Evolutionary conservation across 2,797 vertebrate species (phyloP), one percentile per base, ranked within the genome.

Genomic region (Aplochiton taeniatus): DNA sequence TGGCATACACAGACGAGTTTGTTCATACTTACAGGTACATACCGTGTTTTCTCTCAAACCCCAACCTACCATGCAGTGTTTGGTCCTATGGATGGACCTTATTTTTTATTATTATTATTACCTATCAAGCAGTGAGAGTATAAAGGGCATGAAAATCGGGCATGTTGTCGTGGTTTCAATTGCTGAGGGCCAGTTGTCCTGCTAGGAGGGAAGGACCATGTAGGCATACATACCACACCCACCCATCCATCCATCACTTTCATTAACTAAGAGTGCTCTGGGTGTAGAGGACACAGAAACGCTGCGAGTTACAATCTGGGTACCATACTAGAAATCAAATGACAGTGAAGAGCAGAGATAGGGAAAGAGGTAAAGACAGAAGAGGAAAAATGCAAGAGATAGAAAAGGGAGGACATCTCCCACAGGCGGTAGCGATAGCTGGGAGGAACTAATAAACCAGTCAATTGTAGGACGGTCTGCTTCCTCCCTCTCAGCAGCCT

Each of bases 361-460:
- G 16, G 49, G 62, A 68, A 57, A 53, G 52, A 74, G 68, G 72
- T 11, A 59, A 4, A 14, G 20, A 65, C 31, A 47, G 65, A 55
- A 68, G 68, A 77, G 66, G 4, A 11, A 47, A 19, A 44, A 43
- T 13, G 45, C 11, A 12, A 10, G 14, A 11, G 45, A n/a, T 44
- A 4, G 19, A 13, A 53, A 18, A 18, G n/a, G 80, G 81, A 83
- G 75, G 78, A 69, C 79, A 72, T 49, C 4, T 19, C 78, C 83
- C 73, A 65, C 68, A 77, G 79, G 80, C 81, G 78, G 66, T 50
- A 9, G 42, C 45, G 49, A 31, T 50, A 73, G 70, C 78, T 84
- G 81, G 80, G 77, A 84, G 74, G 14, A 62, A 79, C 78, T 81
- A 77, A 70, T 80, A 70, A 65, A 82, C 79, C 75, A 79, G 73